Evolutionary conservation across 2,888 invertebrate genomes (phyloP).

Genomic region (Horisme vitalbata): DNA sequence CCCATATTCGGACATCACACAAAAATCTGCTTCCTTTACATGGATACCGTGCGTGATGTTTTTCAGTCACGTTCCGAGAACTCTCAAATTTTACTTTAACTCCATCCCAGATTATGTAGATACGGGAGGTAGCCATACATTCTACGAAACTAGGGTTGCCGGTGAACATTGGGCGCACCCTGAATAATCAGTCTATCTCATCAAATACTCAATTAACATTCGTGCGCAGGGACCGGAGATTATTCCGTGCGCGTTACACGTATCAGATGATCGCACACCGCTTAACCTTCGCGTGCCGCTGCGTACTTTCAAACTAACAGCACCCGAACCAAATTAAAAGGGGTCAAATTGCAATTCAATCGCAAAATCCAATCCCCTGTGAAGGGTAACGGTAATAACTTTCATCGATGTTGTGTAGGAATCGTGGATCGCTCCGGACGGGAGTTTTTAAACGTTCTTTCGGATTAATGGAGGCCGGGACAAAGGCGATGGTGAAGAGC

Average conservation of each 20-base stretch:
- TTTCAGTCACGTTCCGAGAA: slow-evolving; percentile 22
- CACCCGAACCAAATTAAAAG: slow-evolving; percentile 52
- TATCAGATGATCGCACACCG: slow-evolving; percentile 53
- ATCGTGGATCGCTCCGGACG: slow-evolving; percentile 38
- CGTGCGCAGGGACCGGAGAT: slow-evolving; percentile 60
- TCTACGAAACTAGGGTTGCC: slow-evolving; percentile 21
- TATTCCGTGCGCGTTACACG: slow-evolving; percentile 45
- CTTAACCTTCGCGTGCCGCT: slow-evolving; percentile 53
- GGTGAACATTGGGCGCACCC: slow-evolving; percentile 36
- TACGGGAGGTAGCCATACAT: slow-evolving; percentile 13
- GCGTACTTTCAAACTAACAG: slow-evolving; percentile 38
- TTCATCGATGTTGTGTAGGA: slow-evolving; percentile 36
- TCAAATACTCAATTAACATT: slow-evolving; percentile 66
- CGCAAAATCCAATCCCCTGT: slow-evolving; percentile 53
- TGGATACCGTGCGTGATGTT: slow-evolving; percentile 23
- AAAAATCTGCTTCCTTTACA: slow-evolving; percentile 33
- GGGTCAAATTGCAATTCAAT: slow-evolving; percentile 58
- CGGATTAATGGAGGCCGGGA: slow-evolving; percentile 51
- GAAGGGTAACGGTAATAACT: slow-evolving; percentile 48
- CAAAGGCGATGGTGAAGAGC: slow-evolving; percentile 60
- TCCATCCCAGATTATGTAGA: slow-evolving; percentile 20
- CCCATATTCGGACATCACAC: slow-evolving; percentile 34
- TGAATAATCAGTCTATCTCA: slow-evolving; percentile 56
- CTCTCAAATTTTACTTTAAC: slow-evolving; percentile 7
- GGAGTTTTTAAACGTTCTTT: slow-evolving; percentile 46